A percentile compares a stretch with the other conserved stretches of the same genome.
These are phyloP conservation scores for Picus viridis DNA, from an alignment of 2,797 vertebrate species.

Conservation along the genomic window DNA sequence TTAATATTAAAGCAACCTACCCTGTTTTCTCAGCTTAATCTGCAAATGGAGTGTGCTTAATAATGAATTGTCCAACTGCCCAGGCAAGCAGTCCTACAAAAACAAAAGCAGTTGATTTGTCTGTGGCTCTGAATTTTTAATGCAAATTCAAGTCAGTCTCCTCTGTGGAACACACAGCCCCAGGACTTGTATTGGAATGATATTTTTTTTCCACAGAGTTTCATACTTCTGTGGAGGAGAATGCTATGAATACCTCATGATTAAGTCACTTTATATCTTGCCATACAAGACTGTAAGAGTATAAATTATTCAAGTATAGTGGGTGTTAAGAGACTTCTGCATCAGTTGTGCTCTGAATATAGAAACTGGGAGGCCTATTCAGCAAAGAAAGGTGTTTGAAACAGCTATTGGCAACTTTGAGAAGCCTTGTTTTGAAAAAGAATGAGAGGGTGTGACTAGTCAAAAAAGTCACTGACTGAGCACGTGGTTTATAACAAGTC, in stretches of 20 bases:
- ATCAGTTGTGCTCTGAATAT: conserved; percentile 75
- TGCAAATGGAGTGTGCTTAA: conserved; percentile 10
- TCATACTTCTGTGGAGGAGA: conserved; percentile 56
- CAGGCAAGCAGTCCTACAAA: conserved; percentile 13
- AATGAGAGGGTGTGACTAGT: conserved; percentile 13
- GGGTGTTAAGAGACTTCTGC: conserved; percentile 71
- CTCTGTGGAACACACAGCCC: conserved; percentile 9
- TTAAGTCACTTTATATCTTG: conserved; percentile 76
- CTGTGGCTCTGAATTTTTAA: conserved; percentile 47
- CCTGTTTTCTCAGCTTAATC: conserved; percentile 24
- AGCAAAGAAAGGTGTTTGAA: conserved; percentile 32
- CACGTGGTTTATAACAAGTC: background rate
- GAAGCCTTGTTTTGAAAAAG: conserved; percentile 20
- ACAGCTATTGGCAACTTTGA: conserved; percentile 39
- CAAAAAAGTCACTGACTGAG: conserved; percentile 2
- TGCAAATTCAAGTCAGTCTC: conserved; percentile 11
- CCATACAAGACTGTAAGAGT: conserved; percentile 58
- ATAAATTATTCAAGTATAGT: conserved; percentile 81
- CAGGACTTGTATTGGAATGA: conserved; percentile 47
- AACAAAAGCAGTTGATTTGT: conserved; percentile 43
- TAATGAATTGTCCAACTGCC: conserved; percentile 44
- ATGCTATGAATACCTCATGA: conserved; percentile 70
- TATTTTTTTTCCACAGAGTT: conserved; percentile 36
- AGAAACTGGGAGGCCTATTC: conserved; percentile 68
- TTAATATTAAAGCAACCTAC: conserved; percentile 15